A percentile compares a stretch with the other conserved stretches of the same genome.
Conservation (phyloP, 2,797 vertebrate species). For the Mallotus villosus region DNA sequence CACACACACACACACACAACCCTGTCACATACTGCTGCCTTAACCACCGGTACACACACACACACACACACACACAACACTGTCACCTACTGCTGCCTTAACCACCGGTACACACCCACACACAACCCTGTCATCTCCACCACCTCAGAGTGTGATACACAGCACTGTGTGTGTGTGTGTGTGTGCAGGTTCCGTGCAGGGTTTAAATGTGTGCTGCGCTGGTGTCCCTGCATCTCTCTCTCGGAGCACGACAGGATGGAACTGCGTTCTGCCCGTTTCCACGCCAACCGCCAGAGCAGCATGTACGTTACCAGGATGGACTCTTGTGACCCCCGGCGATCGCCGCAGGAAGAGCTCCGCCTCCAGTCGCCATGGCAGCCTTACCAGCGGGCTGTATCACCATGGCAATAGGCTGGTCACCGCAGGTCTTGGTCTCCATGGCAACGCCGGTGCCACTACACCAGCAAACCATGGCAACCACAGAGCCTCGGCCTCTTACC, state of each 20-base stretch:
- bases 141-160: background rate
- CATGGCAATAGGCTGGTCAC: slow-evolving; percentile 6
- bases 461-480: background rate
- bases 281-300: slow-evolving; percentile 76
- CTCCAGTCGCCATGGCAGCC: slow-evolving; percentile 40
- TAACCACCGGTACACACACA: slow-evolving; percentile 11
- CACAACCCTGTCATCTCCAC: background rate
- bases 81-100: no score
- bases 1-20: background rate
- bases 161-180: background rate
- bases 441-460: background rate
- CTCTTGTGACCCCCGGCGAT: slow-evolving; percentile 52
- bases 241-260: slow-evolving; percentile 78
- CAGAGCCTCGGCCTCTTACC: background rate
- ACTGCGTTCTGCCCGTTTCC: slow-evolving; percentile 72
- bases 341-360: slow-evolving; percentile 63
- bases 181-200: background rate
- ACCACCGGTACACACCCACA: slow-evolving; percentile 8
- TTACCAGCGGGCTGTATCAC: slow-evolving; percentile 42
- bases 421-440: background rate
- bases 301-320: slow-evolving; percentile 79
- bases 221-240: slow-evolving; percentile 81
- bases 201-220: slow-evolving; percentile 77
- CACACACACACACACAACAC: slow-evolving; percentile 17
- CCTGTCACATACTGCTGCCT: no score